Evolutionary conservation across 2,888 invertebrate genomes (phyloP), one percentile per base, ranked within the genome.

Genomic region (Asteroscopus sphinx): DNA sequence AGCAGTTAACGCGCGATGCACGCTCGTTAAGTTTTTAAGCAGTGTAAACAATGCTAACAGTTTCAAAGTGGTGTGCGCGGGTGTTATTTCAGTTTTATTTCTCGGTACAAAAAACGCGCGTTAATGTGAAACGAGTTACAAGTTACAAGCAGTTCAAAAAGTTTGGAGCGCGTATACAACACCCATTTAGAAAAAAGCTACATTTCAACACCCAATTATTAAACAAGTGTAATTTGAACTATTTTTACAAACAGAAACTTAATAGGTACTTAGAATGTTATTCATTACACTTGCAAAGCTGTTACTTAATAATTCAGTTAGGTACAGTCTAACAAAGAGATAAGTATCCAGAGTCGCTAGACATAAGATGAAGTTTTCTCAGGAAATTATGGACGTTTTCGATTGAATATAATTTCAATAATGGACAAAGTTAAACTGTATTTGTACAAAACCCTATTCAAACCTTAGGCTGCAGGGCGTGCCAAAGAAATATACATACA

Each of bases 101-200:
- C 9, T 21, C 32, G 47, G 21, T n/a, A 59, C 36, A 66, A 58
- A n/a, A 66, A 57, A 33, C 15, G 16, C 13, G 42, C 33, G 13
- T 33, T 57, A 21, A 11, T 46, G 11, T 41, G 40, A 46, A n/a
- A n/a, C n/a, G n/a, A n/a, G n/a, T n/a, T n/a, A 15, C 21, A 12
- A 55, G 37, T 42, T 55, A 44, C 44, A 55, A 64, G 36, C 13
- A 13, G 21, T 41, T 47, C 16, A 21, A 56, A 56, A 46, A 66
- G 66, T 61, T 57, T 21, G 25, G n/a, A 13, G 40, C 11, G 35
- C 12, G 39, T 39, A 30, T 6, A 15, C 16, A 16, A 17, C 12
- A 37, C 9, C 11, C 12, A 6, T 33, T 12, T 0, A 33, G n/a
- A n/a, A n/a, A n/a, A n/a, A n/a, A n/a, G n/a, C 6, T 33, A 17